phyloP scores from a whole-genome alignment of 1,140 invertebrate genomes.

The Bombus soroeensis region DNA sequence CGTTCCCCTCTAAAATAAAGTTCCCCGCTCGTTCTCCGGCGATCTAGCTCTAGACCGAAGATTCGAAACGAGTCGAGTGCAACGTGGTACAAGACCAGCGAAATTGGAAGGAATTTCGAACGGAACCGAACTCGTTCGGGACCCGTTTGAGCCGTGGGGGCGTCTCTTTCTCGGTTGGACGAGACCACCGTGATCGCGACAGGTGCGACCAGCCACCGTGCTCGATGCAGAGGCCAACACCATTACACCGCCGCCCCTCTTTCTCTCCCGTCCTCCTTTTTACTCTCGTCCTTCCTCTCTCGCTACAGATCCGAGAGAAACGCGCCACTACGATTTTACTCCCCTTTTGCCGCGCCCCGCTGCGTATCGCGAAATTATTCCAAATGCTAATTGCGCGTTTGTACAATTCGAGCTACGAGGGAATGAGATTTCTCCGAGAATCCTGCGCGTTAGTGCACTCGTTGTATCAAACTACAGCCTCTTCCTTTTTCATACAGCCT shows the following conservation, averaged over 20 bases:
- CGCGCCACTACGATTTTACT: conserved; percentile 56
- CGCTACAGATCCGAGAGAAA: conserved; percentile 35
- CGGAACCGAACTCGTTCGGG: conserved; percentile 67
- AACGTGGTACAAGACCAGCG: conserved; percentile 48
- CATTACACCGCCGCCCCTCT: conserved; percentile 69
- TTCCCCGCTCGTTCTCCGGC: too few species aligned
- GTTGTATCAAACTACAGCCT: too few species aligned
- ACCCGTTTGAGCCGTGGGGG: conserved; percentile 71
- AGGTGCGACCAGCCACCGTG: conserved; percentile 79
- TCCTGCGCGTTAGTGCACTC: background rate
- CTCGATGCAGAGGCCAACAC: conserved; percentile 77
- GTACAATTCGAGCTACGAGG: conserved; percentile 4
- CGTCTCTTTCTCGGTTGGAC: conserved; percentile 75
- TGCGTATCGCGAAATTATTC: conserved; percentile 44
- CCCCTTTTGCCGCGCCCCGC: conserved; percentile 17
- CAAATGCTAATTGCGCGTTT: conserved; percentile 51
- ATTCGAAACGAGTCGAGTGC: conserved; percentile 4
- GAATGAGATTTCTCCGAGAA: conserved; percentile 14
- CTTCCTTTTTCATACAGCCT: background rate
- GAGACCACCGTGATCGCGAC: conserved; percentile 80
- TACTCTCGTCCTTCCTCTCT: conserved; percentile 40
- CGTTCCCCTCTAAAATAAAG: background rate
- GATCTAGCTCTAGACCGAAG: background rate
- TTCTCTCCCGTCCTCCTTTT: conserved; percentile 52
- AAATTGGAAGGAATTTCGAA: conserved; percentile 68